Conservation (phyloP, 1,140 invertebrate species). For the Drosophila pectinifera region DNA sequence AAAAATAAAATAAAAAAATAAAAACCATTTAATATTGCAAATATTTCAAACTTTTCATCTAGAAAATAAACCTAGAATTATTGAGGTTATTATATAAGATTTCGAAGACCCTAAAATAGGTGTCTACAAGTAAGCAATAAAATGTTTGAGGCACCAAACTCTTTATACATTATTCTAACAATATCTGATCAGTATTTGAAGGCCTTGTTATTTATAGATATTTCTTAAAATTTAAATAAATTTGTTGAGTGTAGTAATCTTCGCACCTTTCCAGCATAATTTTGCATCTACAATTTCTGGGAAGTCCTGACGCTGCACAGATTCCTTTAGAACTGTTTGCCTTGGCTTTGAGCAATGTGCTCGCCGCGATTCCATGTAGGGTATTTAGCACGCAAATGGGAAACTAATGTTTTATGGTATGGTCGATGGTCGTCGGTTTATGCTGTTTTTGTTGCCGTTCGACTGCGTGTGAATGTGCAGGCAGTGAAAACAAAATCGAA, state of each 20-base stretch:
- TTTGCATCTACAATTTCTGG: conserved; percentile 15
- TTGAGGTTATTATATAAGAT: no score
- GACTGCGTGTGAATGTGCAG: conserved; percentile 76
- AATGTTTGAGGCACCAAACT: no score
- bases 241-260: conserved; percentile 12
- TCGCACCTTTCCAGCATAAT: conserved; percentile 34
- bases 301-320: conserved; percentile 8
- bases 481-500: conserved; percentile 55
- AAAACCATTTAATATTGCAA: no score
- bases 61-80: no score
- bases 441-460: conserved; percentile 48
- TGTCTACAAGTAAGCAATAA: no score
- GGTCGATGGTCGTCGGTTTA: conserved; percentile 57
- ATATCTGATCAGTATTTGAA: no score
- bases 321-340: conserved; percentile 17
- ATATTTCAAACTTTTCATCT: no score
- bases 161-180: no score
- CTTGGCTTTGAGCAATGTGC: conserved; percentile 32
- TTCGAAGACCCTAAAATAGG: no score
- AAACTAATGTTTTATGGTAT: conserved; percentile 82
- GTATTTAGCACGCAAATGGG: conserved; percentile 82
- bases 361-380: conserved; percentile 52
- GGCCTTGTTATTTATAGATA: no score
- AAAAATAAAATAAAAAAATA: no score
- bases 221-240: no score